Evolutionary conservation across 2,888 invertebrate genomes (phyloP), one percentile per base, ranked within the genome.

Genomic region (Clanis bilineata): DNA sequence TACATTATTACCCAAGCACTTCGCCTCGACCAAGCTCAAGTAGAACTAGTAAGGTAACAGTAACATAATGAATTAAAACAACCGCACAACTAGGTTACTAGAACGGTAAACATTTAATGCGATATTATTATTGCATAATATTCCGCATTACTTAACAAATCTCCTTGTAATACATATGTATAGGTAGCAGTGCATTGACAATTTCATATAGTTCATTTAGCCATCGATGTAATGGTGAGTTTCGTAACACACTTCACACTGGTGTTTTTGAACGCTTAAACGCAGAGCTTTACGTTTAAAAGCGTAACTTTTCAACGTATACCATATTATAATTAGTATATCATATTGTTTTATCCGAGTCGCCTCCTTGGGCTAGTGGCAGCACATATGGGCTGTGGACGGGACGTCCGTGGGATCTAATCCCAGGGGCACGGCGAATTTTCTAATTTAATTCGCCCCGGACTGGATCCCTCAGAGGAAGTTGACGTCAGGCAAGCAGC

Each of bases 111-210:
- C 43, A 22, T 36, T 60, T 57, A 60, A 61, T 63, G 62, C 55
- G 59, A 64, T 61, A 65, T 63, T 64, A 65, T 59, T 56, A 38
- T 57, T 60, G 45, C 57, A 32, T 41, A 57, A 58, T 57, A 67
- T 64, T 68, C 64, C 64, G 63, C 59, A 58, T 64, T 64, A 66
- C 67, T 66, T 68, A 68, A 61, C 58, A 67, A 62, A 68, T 70
- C 66, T 73, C 74, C 72, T 74, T 74, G 72, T 67, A 70, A 68
- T 66, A 72, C 59, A 67, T 68, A 59, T 41, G 43, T 39, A 51
- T 54, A 56, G 23, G 22, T 22, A 15, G 15, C 6, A 21, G 32
- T 21, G n/a, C 18, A 39, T 54, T 57, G 56, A 51, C 41, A 51
- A 60, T 60, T 60, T 57, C 44, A 59, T 58, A 54, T 59, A 44